Evolutionary conservation across 2,888 invertebrate species (phyloP).

Genomic region (Serripes groenlandicus): DNA sequence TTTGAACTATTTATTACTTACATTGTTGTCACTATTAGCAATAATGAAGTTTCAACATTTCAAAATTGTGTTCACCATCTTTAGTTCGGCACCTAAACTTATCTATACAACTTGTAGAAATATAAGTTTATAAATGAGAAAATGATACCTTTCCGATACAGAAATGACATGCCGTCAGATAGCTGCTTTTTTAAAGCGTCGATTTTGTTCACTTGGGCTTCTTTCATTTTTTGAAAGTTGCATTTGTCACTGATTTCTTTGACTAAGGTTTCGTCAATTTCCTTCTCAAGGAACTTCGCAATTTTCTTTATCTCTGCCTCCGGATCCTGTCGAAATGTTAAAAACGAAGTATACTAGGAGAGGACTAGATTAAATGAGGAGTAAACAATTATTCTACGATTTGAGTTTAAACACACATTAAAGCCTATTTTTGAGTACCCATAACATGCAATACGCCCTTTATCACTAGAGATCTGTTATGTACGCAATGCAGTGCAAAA

Average conservation of each 20-base stretch:
- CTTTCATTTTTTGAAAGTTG: background rate
- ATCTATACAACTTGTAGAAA: no score
- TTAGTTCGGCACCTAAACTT: no score
- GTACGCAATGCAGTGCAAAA: no score
- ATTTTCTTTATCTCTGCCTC: background rate
- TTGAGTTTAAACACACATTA: no score
- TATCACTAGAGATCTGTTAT: no score
- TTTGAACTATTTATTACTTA: background rate
- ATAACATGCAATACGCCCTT: no score
- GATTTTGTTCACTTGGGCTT: background rate
- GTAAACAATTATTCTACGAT: no score
- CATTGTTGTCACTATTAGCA: background rate
- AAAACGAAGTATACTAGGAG: no score
- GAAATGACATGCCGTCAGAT: background rate
- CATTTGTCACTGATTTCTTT: background rate
- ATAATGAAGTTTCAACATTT: background rate
- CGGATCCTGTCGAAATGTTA: background rate
- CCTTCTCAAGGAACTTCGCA: background rate
- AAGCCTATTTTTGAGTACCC: no score
- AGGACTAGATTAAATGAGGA: no score
- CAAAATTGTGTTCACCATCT: background rate
- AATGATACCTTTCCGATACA: conserved; percentile 6
- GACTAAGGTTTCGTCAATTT: background rate
- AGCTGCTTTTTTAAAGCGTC: background rate
- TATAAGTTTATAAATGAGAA: background rate